Percentiles rank a stretch among this genome's conserved stretches.
phyloP scores from a whole-genome alignment of 2,888 invertebrate genomes.

The Trachelus tabidus region DNA sequence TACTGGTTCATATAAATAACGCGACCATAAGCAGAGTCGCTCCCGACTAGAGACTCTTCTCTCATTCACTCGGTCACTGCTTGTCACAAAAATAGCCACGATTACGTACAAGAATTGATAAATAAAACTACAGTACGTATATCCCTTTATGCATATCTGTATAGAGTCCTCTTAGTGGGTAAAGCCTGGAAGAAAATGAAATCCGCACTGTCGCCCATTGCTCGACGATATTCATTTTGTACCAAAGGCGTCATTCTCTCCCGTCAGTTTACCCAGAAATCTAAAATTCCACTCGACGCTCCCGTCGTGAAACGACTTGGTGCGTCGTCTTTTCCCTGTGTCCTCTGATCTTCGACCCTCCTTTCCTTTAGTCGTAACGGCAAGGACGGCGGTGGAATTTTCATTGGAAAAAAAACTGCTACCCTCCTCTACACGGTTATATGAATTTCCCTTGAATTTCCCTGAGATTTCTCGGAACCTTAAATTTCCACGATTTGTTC shows the following conservation, averaged over 20 bases:
- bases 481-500: neutral
- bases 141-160: too few species aligned
- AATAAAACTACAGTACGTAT: slow-evolving; percentile 30
- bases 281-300: neutral
- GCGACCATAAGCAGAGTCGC: slow-evolving; percentile 33
- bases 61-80: neutral
- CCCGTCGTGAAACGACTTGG: neutral
- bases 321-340: neutral
- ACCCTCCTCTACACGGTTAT: neutral
- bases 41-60: slow-evolving; percentile 31
- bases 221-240: too few species aligned
- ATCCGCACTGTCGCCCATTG: too few species aligned
- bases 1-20: slow-evolving; percentile 42
- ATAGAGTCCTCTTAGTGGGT: too few species aligned
- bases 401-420: neutral
- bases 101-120: slow-evolving; percentile 59
- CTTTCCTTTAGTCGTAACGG: neutral
- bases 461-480: neutral
- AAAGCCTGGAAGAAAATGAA: too few species aligned
- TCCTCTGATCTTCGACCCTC: neutral
- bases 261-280: neutral
- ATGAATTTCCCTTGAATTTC: neutral
- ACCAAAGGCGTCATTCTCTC: neutral
- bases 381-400: neutral
- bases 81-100: slow-evolving; percentile 54